A percentile compares a stretch with the other conserved stretches of the same genome.
These are phyloP conservation scores for Festucalex cinctus DNA, from an alignment of 2,113 vertebrate genomes.

Conservation along the genomic window DNA sequence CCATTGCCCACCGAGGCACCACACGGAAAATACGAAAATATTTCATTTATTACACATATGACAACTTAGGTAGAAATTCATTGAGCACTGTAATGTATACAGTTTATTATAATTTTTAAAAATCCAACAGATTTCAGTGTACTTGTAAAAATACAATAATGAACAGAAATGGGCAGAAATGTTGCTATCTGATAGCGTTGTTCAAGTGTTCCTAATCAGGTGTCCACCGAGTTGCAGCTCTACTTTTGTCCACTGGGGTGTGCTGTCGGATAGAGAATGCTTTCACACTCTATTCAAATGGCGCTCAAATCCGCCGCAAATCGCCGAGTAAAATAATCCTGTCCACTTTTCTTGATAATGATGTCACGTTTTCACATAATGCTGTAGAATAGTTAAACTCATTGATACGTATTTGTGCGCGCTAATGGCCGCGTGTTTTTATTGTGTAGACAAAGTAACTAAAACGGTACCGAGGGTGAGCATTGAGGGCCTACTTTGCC, in stretches of 20 bases:
- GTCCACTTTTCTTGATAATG: neutral
- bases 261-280: conserved; percentile 49
- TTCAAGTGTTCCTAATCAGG: neutral
- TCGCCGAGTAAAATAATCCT: neutral
- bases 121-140: neutral
- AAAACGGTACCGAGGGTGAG: too few species aligned
- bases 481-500: too few species aligned
- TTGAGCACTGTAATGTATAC: too few species aligned
- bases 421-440: too few species aligned
- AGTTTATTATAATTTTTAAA: too few species aligned
- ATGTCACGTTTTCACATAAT: neutral
- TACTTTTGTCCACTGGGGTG: conserved; percentile 37
- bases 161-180: neutral
- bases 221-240: conserved; percentile 19
- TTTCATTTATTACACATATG: too few species aligned
- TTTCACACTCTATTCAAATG: neutral
- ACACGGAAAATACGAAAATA: too few species aligned
- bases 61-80: too few species aligned
- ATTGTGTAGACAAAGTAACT: too few species aligned
- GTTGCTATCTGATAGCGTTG: neutral
- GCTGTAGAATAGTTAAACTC: too few species aligned
- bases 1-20: too few species aligned
- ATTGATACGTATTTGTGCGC: too few species aligned
- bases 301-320: neutral
- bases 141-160: neutral